Evolutionary conservation across 2,888 invertebrate genomes (phyloP).

Genomic region (Theretra japonica): DNA sequence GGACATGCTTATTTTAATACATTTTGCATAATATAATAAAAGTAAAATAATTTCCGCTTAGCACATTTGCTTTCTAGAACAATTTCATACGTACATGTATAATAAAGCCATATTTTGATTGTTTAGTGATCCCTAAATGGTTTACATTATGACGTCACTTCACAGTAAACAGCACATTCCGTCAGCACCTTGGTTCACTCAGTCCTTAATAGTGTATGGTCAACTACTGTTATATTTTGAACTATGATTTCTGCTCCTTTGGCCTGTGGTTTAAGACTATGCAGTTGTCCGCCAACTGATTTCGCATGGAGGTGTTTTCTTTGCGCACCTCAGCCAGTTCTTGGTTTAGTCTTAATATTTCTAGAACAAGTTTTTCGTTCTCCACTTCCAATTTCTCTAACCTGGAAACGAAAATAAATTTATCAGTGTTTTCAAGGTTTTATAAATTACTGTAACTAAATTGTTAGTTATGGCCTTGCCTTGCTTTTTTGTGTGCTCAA

Average conservation of each 20-base stretch:
- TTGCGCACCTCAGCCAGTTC: slow-evolving; percentile 89
- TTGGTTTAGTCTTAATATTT: slow-evolving; percentile 88
- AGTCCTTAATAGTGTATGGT: slow-evolving; percentile 41
- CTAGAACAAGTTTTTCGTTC: slow-evolving; percentile 89
- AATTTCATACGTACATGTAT: not conserved
- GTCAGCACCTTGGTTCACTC: slow-evolving; percentile 56
- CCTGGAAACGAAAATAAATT: slow-evolving; percentile 50
- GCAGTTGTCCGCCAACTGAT: slow-evolving; percentile 88
- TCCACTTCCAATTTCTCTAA: slow-evolving; percentile 83
- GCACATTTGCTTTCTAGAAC: too few relatives aligned
- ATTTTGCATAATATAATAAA: too few relatives aligned
- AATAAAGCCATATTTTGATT: not conserved
- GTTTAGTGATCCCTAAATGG: slow-evolving; percentile 26
- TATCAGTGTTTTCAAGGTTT: too few relatives aligned
- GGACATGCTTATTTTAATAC: too few relatives aligned
- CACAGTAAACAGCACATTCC: slow-evolving; percentile 41
- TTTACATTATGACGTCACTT: slow-evolving; percentile 41
- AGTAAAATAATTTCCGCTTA: too few relatives aligned
- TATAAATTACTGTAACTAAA: not conserved
- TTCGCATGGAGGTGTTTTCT: slow-evolving; percentile 89
- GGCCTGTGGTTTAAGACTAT: slow-evolving; percentile 72
- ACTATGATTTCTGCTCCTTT: slow-evolving; percentile 74
- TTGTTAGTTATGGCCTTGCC: not conserved
- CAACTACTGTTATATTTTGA: slow-evolving; percentile 38
- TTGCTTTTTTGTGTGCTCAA: not conserved